phyloP scores from a whole-genome alignment of 2,888 invertebrate genomes.

The Apantesis nais region DNA sequence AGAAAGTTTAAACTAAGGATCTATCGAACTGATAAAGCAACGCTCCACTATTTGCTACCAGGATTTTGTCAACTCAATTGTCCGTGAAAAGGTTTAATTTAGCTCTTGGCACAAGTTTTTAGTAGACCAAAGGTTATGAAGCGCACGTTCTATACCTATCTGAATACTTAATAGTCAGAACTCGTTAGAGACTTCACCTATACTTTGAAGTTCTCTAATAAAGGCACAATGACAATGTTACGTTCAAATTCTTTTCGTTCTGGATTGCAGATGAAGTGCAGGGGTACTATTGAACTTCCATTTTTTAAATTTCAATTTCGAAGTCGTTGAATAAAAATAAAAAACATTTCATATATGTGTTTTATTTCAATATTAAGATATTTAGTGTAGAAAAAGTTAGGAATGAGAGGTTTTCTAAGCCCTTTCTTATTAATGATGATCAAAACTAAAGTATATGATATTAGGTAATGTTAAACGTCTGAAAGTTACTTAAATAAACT shows the following conservation, averaged over 20 bases:
- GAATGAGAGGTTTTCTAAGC: too few relatives aligned
- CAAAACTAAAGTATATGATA: too few relatives aligned
- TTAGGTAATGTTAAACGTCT: too few relatives aligned
- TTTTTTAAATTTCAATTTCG: too few relatives aligned
- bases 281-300: too few relatives aligned
- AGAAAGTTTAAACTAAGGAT: conserved; percentile 67
- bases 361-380: too few relatives aligned
- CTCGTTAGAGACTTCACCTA: neutral
- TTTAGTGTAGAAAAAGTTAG: too few relatives aligned
- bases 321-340: too few relatives aligned
- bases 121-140: neutral
- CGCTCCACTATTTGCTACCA: conserved; percentile 58
- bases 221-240: neutral
- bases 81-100: conserved; percentile 43
- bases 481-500: too few relatives aligned
- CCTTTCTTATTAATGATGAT: too few relatives aligned
- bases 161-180: neutral
- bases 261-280: neutral
- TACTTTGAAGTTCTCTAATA: neutral
- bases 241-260: neutral
- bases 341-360: too few relatives aligned
- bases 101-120: conserved; percentile 25
- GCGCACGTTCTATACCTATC: neutral
- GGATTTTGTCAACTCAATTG: conserved; percentile 60
- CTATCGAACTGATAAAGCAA: conserved; percentile 66